A percentile compares a stretch with the other conserved stretches of the same genome.
Evolutionary conservation across 2,888 invertebrate species (phyloP).

Genomic region (Megalurothrips usitatus): DNA sequence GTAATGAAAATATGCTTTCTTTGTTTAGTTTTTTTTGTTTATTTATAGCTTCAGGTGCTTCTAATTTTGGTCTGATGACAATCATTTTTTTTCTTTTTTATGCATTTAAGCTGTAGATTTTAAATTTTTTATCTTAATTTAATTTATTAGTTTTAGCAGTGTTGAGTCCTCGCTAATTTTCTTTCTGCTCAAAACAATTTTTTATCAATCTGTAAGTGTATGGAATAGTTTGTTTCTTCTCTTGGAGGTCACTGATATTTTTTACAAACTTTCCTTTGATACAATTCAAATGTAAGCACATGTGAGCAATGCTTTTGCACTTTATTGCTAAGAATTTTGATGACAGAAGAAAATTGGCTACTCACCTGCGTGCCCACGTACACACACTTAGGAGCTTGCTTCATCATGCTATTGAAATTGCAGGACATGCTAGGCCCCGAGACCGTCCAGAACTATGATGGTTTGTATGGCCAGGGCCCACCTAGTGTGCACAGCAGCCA

Average conservation of each 20-base stretch:
- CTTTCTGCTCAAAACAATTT: slow-evolving; percentile 29
- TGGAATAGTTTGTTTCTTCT: background rate
- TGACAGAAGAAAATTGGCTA: background rate
- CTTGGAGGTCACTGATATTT: slow-evolving; percentile 30
- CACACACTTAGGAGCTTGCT: slow-evolving; percentile 37
- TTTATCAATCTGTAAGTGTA: slow-evolving; percentile 35
- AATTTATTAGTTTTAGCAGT: background rate
- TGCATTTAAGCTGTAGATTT: background rate
- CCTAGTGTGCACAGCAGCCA: slow-evolving; percentile 80
- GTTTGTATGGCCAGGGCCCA: slow-evolving; percentile 87
- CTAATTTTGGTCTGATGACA: too few relatives aligned
- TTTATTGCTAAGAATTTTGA: background rate
- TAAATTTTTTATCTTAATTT: background rate
- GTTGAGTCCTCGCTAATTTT: background rate
- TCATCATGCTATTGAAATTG: slow-evolving; percentile 42
- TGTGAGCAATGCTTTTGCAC: background rate
- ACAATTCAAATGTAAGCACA: background rate
- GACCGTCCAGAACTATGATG: slow-evolving; percentile 74
- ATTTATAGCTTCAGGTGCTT: background rate
- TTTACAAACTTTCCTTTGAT: slow-evolving; percentile 19
- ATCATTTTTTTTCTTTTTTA: background rate
- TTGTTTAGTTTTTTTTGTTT: background rate
- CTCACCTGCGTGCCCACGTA: background rate
- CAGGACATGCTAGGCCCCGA: slow-evolving; percentile 89
- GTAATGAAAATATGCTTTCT: background rate